A percentile compares a stretch with the other conserved stretches of the same genome.
These are phyloP conservation scores for Anthoscopus minutus DNA, from an alignment of 2,113 vertebrate species.

Conservation along the genomic window DNA sequence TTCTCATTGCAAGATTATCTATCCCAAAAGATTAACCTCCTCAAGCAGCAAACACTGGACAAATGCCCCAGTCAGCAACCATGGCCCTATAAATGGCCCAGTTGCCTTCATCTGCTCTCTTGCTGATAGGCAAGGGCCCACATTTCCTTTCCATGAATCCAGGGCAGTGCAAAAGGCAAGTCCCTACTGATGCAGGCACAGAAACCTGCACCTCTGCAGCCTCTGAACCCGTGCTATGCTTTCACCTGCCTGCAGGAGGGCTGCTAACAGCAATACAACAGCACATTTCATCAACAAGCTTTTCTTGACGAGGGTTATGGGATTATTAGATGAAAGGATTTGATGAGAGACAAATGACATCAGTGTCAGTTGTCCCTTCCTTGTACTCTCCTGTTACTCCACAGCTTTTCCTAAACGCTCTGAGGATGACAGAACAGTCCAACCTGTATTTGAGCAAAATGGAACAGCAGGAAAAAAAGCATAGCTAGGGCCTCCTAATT, in stretches of 20 bases:
- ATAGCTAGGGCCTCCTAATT: neutral
- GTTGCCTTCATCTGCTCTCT: neutral
- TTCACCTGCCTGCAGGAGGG: neutral
- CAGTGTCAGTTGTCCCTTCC: neutral
- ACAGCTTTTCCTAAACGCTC: neutral
- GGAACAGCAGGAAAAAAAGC: neutral
- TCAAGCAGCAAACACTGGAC: neutral
- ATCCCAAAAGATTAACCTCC: neutral
- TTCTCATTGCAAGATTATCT: neutral
- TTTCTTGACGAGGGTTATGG: neutral
- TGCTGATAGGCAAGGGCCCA: fast-evolving
- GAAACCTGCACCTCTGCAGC: neutral
- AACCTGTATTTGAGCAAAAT: neutral
- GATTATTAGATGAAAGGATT: neutral
- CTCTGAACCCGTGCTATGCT: neutral
- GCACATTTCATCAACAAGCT: neutral
- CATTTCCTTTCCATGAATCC: neutral
- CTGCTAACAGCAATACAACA: neutral
- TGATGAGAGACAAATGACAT: neutral
- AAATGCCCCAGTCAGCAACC: neutral
- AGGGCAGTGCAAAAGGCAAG: neutral
- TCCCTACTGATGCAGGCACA: neutral
- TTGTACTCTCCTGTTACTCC: neutral
- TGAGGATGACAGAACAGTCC: neutral
- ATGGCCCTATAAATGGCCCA: neutral